Evolutionary conservation across 2,797 vertebrate species (phyloP), one percentile per base, ranked within the genome.

Genomic region (Oryzias sinensis): DNA sequence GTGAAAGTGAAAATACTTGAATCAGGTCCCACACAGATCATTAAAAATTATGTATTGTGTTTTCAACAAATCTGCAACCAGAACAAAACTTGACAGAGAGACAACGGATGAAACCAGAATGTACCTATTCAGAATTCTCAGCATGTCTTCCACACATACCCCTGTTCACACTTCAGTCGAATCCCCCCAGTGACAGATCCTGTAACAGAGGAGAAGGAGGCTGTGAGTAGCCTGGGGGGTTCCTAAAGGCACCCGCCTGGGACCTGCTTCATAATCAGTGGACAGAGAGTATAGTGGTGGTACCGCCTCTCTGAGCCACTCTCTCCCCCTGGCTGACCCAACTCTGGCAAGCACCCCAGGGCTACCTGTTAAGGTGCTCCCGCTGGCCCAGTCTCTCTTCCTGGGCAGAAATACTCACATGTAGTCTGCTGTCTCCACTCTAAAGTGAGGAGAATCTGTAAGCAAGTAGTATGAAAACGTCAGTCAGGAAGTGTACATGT

Each of bases 201-300:
- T 83, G 86, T 88, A 88, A 89, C 86, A 83, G 85, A 89, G 88
- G 88, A 89, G 86, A 90, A 86, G 87, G 86, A 90, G 83, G 84
- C 86, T 87, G 87, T 86, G 80, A 88, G 87, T 90, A 88, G 89
- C 89, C 89, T 85, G 87, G 87, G 88, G 89, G 86, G 86, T 83
- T 90, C 89, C 89, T 88, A 68, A 88, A 89, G 89, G 89, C 89
- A 87, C 89, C 87, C 87, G 85, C 85, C 86, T 90, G 89, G 88
- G 89, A 90, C 88, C 86, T 87, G 88, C 87, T 88, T 89, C 88
- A 90, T 90, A 90, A 90, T 90, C 87, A 90, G 88, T 87, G 87
- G 88, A 90, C 87, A 90, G 87, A 87, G 83, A 87, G 85, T 81
- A 87, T 85, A 85, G 87, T 84, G 87, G 85, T 84, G 86, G 76